A percentile compares a stretch with the other conserved stretches of the same genome.
phyloP scores from a whole-genome alignment of 2,888 invertebrate species.

The Patella ulyssiponensis region DNA sequence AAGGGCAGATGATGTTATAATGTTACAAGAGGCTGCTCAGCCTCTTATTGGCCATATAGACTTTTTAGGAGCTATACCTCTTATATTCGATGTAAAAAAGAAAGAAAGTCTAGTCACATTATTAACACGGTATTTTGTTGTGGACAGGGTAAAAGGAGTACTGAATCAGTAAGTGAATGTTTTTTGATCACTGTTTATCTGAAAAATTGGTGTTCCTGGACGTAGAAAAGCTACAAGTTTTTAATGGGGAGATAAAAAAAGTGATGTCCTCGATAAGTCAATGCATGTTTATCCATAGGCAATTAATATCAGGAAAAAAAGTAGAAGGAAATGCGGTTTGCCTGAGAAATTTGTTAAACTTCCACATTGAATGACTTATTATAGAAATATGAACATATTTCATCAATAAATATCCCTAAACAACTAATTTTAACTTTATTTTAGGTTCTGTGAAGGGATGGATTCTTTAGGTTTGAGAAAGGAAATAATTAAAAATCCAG shows the following conservation, averaged over 20 bases:
- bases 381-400: no score
- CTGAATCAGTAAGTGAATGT: not conserved
- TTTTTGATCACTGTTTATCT: no score
- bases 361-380: no score
- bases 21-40: not conserved
- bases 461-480: not conserved
- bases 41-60: not conserved
- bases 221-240: no score
- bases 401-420: no score
- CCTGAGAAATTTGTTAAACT: no score
- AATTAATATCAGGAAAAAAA: no score
- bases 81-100: not conserved
- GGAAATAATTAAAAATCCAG: not conserved
- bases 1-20: not conserved
- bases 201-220: no score
- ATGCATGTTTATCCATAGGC: no score
- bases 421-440: not conserved
- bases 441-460: not conserved
- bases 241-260: no score
- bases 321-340: no score
- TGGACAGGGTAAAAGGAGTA: not conserved
- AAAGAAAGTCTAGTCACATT: not conserved
- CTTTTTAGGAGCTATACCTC: not conserved
- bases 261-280: no score
- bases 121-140: not conserved